These are phyloP conservation scores for Magallana ariakensis DNA, from an alignment of 1,140 invertebrate genomes.

Conservation along the genomic window DNA sequence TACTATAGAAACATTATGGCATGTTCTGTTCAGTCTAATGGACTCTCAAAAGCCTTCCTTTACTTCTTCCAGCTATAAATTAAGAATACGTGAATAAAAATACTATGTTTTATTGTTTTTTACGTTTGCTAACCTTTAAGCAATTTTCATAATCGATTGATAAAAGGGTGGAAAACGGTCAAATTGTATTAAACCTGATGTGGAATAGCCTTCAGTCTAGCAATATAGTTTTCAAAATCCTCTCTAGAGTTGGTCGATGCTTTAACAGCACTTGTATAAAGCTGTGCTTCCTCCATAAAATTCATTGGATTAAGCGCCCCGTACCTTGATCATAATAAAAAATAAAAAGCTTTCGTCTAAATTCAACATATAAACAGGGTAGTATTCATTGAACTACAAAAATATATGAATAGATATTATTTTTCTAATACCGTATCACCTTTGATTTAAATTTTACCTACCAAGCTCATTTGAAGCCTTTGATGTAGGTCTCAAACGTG, in stretches of 20 bases:
- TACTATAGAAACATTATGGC: conserved; percentile 62
- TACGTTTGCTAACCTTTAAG: too few species aligned
- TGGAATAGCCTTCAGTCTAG: conserved; percentile 63
- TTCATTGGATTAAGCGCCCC: conserved; percentile 70
- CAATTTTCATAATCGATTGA: not conserved
- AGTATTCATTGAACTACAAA: too few species aligned
- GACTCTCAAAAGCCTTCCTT: conserved; percentile 51
- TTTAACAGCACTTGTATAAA: conserved; percentile 59
- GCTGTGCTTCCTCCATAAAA: conserved; percentile 70
- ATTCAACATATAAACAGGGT: too few species aligned
- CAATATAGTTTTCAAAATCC: conserved; percentile 74
- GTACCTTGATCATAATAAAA: conserved; percentile 58
- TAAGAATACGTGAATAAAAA: not conserved
- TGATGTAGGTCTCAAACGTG: conserved; percentile 63
- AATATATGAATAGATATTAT: not conserved
- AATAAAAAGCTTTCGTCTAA: not conserved
- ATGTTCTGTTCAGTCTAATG: conserved; percentile 62
- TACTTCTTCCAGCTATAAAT: conserved; percentile 52
- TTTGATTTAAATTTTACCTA: conserved; percentile 55
- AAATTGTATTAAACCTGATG: conserved; percentile 57
- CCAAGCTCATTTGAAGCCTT: conserved; percentile 66
- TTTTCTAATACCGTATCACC: too few species aligned
- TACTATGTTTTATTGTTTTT: too few species aligned
- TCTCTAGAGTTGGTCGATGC: conserved; percentile 61
- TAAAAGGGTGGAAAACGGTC: not conserved